Conservation (phyloP, 2,797 vertebrate species). For the Enoplosus armatus region DNA sequence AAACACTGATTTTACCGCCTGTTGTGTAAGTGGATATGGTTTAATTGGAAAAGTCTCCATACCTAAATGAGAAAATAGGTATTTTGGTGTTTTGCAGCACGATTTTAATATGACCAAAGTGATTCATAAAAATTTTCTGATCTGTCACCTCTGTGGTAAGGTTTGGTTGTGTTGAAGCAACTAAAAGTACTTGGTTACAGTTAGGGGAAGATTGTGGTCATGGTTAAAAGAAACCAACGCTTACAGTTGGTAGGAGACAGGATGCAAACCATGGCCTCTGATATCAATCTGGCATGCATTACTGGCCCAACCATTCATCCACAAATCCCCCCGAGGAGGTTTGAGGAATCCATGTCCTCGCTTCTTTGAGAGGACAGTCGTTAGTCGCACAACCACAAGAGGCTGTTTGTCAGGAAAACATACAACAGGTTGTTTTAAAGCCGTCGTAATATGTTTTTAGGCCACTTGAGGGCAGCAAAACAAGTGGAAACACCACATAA, state of each 20-base stretch:
- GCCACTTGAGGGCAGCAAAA: neutral
- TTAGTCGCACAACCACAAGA: neutral
- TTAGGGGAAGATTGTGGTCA: slow-evolving; percentile 3
- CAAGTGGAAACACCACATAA: neutral
- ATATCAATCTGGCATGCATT: neutral
- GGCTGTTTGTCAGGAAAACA: slow-evolving; percentile 12
- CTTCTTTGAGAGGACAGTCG: neutral
- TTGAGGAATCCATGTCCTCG: neutral
- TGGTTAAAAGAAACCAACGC: neutral
- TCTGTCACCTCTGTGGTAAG: neutral
- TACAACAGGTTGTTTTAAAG: neutral
- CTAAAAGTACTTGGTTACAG: neutral
- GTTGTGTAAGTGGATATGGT: neutral
- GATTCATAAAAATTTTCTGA: neutral
- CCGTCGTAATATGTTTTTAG: neutral
- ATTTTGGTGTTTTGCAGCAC: neutral
- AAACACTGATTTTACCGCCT: neutral
- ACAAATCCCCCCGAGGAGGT: neutral
- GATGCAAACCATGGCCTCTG: slow-evolving; percentile 2
- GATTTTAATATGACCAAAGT: neutral
- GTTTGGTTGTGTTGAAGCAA: slow-evolving; percentile 2
- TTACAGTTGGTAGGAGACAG: neutral
- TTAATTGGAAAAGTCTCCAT: neutral
- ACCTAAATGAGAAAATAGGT: neutral
- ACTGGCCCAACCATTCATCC: slow-evolving; percentile 1